These are phyloP conservation scores for Aradus depressus DNA, from an alignment of 2,888 invertebrate genomes.

Conservation along the genomic window DNA sequence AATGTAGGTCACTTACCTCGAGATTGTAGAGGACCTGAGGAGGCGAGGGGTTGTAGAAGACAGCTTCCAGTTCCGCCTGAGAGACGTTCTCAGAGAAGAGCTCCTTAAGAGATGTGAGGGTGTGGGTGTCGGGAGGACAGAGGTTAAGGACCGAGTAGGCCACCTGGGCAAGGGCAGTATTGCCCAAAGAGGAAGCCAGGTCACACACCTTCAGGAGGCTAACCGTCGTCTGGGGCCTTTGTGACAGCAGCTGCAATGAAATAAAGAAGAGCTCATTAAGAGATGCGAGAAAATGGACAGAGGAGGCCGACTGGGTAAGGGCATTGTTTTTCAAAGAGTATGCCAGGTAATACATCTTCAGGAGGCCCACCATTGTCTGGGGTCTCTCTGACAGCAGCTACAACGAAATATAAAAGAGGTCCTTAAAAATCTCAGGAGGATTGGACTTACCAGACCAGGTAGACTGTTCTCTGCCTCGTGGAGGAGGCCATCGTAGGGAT, in stretches of 20 bases:
- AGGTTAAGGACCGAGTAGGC: slow-evolving; percentile 25
- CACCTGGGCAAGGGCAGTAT: slow-evolving; percentile 23
- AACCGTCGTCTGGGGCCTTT: slow-evolving; percentile 18
- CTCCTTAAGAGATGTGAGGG: slow-evolving; percentile 15
- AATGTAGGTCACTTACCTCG: slow-evolving; percentile 42
- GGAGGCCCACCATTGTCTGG: too few relatives aligned
- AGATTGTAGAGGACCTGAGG: slow-evolving; percentile 65
- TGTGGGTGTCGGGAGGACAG: slow-evolving; percentile 23
- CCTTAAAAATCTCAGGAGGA: too few relatives aligned
- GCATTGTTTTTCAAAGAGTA: not conserved
- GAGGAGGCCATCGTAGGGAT: slow-evolving; percentile 68
- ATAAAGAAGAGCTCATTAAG: too few relatives aligned
- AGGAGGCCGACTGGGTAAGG: not conserved
- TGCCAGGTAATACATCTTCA: too few relatives aligned
- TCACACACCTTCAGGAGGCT: slow-evolving; percentile 24
- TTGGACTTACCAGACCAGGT: slow-evolving; percentile 82
- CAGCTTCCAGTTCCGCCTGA: slow-evolving; percentile 3
- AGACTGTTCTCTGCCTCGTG: slow-evolving; percentile 76
- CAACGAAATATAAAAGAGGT: too few relatives aligned
- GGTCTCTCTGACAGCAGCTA: too few relatives aligned
- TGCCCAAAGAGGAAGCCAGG: slow-evolving; percentile 20
- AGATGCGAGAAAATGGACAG: not conserved
- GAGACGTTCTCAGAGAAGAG: slow-evolving; percentile 17
- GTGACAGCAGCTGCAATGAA: slow-evolving; percentile 19
- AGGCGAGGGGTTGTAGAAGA: slow-evolving; percentile 56